Evolutionary conservation across 2,113 vertebrate species (phyloP), one percentile per base, ranked within the genome.

Genomic region (Acrocephalus kingi): DNA sequence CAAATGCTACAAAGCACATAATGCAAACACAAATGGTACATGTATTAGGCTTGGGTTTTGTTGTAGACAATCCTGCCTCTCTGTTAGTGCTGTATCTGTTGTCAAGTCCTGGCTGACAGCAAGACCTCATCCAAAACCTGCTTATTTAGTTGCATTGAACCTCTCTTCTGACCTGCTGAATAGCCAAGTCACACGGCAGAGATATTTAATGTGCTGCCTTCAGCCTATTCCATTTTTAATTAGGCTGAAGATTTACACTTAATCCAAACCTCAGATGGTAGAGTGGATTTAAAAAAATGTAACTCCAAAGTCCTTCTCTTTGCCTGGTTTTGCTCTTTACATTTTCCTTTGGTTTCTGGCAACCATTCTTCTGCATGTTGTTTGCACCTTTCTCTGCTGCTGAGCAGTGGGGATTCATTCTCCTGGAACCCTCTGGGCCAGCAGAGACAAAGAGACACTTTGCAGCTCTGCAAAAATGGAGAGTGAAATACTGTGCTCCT

Each of bases 291-390:
- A 1, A 33, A 66, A 90, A 86, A 59, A 51, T 25, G 1, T 14
- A 68, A 80, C 39, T 79, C 30, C 7, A 6, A 18, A 19, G 43
- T 63, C 31, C 28, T 79, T 59, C 61, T 55, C 39, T 81, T 46
- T 72, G 21, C 18, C 35, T 51, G 3, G 16, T 64, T 85, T 93
- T 64, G 24, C 48, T 63, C n/a, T 84, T 87, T 63, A 59, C 1
- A 1, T 74, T 81, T 75, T 61, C 41, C 43, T 79, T 85, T 31
- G 11, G 20, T 76, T 94, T 72, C 45, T 80, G 55, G 37, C 28
- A 35, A n/a, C 68, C 8, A 8, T 59, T 75, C 49, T 79, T 75
- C 16, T 0, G 0, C 28, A 25, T 9, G 2, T 7, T 33, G 11
- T 72, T 82, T 78, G 72, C 30, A 28, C 16, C 22, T 78, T 21